Evolutionary conservation across 37 sponge, comb jelly and placozoan species (phyloP).

Genomic region (Crambe crambe): DNA sequence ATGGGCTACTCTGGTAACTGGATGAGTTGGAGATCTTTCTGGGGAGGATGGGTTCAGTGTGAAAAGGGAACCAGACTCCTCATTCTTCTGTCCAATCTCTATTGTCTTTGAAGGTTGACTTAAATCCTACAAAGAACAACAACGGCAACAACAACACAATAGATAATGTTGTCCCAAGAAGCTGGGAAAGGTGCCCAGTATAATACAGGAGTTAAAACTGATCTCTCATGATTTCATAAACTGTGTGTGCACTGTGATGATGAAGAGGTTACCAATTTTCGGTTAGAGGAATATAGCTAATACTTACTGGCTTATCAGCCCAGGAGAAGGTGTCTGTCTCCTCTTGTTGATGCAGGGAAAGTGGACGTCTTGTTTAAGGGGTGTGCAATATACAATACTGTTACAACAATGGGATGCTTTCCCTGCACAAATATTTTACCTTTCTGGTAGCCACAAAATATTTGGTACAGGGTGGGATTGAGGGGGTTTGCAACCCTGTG

Average conservation of each 20-base stretch:
- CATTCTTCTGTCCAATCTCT: not conserved
- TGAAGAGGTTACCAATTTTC: no score
- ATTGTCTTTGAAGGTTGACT: constrained; percentile 19
- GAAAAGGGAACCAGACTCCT: not conserved
- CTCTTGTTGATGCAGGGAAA: not conserved
- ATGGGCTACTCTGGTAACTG: constrained; percentile 16
- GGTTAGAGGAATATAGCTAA: no score
- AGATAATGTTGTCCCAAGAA: not conserved
- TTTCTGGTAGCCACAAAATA: no score
- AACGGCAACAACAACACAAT: not conserved
- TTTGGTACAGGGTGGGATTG: no score
- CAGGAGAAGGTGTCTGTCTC: constrained; percentile 31
- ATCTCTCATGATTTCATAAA: not conserved
- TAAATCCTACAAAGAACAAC: constrained; percentile 20
- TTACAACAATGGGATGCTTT: not conserved
- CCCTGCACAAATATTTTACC: not conserved
- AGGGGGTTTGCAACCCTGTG: no score
- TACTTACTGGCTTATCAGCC: constrained; percentile 38
- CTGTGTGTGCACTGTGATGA: not conserved
- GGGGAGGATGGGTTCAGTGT: constrained; percentile 15
- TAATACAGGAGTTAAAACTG: not conserved
- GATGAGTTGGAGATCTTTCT: constrained; percentile 5
- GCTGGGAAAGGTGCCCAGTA: no score
- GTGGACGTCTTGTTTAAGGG: not conserved
- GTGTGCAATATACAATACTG: constrained; percentile 36